These are phyloP conservation scores for Notodonta ziczac DNA, from an alignment of 2,888 invertebrate genomes.

Conservation along the genomic window DNA sequence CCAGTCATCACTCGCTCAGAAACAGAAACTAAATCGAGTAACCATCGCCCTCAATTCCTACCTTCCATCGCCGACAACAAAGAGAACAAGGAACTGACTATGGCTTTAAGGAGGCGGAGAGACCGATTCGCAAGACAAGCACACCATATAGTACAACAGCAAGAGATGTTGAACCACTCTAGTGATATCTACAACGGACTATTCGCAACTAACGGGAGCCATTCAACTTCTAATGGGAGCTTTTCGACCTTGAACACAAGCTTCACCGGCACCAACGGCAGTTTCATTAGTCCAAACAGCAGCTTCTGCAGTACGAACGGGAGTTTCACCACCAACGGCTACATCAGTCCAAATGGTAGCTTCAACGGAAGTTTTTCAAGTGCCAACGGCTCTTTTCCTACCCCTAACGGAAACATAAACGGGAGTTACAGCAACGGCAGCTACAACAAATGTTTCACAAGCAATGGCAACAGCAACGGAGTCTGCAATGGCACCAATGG, in stretches of 20 bases:
- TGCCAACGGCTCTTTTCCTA: constrained; percentile 26
- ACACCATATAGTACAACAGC: constrained; percentile 92
- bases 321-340: constrained; percentile 17
- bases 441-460: constrained; percentile 38
- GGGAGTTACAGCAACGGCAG: constrained; percentile 48
- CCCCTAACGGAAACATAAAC: constrained; percentile 33
- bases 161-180: constrained; percentile 83
- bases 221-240: constrained; percentile 21
- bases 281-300: constrained; percentile 21
- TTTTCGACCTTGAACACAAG: constrained; percentile 31
- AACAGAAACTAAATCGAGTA: constrained; percentile 56
- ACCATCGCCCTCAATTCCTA: constrained; percentile 50
- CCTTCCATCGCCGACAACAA: constrained; percentile 66
- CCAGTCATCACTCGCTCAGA: constrained; percentile 56
- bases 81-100: constrained; percentile 89
- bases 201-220: constrained; percentile 35
- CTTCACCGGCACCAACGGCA: constrained; percentile 27
- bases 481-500: constrained; percentile 49
- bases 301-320: constrained; percentile 21
- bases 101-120: constrained; percentile 90
- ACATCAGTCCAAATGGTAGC: constrained; percentile 18
- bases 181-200: constrained; percentile 57
- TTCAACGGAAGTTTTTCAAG: constrained; percentile 16
- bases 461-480: constrained; percentile 34
- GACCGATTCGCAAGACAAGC: constrained; percentile 94